Base-by-base conservation (phyloP, 2,888 invertebrate genomes). In the Ophion ellenae region DNA sequence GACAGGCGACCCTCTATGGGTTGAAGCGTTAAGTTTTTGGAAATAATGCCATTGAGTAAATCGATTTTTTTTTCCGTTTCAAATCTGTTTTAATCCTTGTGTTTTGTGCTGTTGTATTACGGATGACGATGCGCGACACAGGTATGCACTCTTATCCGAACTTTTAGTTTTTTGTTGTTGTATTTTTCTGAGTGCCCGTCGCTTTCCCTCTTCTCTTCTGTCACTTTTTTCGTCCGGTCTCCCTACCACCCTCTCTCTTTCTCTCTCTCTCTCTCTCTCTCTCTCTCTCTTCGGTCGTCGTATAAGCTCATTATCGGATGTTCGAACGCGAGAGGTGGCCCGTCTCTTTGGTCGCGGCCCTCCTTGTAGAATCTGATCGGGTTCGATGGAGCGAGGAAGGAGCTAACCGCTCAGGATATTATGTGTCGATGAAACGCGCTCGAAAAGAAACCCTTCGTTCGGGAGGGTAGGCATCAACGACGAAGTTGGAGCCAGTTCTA, bases 391-490 rank as follows among this genome's bases (percentile, higher is more conserved):
- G 91, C 93, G 92, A 90, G 87, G 90, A 90, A 89, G 89, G 88
- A 91, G 91, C 92, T 93, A 93, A 93, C 93, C 93, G 90, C 92
- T 91, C 91, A 90, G 90, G 90, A 92, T 91, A 93, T 93, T 93
- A 91, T 92, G 91, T 91, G 91, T 93, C 93, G 90, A 77, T 80
- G 81, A 86, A 85, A 80, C 84, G 79, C 64, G 84, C 85, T 81
- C 81, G 66, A 69, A 77, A 64, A 80, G 79, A 80, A 81, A 78
- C 67, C 84, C 61, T 74, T 83, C 79, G 63, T 61, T 76, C 24
- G 14, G 20, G 36, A 76, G 17, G 69, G 70, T 11, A 14, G 63
- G 75, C 78, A 81, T 82, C 85, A 78, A 83, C 70, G 69, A 79
- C 70, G 71, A 64, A 59, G 77, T 57, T 69, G n/a, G 32, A 20